A percentile compares a stretch with the other conserved stretches of the same genome.
Conservation (phyloP, 1,140 invertebrate genomes). For the Apolygus lucorum region DNA sequence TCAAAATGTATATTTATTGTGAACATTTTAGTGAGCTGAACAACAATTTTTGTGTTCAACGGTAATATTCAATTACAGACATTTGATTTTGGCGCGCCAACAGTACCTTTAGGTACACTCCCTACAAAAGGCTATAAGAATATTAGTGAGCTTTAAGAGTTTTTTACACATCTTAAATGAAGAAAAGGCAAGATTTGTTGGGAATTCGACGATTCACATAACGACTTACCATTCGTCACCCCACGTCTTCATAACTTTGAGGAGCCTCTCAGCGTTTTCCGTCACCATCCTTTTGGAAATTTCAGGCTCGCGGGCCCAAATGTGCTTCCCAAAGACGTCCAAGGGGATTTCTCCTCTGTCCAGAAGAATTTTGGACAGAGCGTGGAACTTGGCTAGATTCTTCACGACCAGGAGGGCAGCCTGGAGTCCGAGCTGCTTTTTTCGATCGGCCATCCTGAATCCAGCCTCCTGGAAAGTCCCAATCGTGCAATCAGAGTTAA, state of each 20-base stretch:
- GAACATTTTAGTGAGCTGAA: too few species aligned
- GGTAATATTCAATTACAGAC: too few species aligned
- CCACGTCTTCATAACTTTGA: not conserved
- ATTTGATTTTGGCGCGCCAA: too few species aligned
- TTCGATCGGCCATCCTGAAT: not conserved
- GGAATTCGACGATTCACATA: too few species aligned
- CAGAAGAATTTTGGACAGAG: not conserved
- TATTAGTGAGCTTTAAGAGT: too few species aligned
- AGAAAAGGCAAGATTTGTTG: too few species aligned
- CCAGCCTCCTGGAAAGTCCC: not conserved
- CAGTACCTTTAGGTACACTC: too few species aligned
- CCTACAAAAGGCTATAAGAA: too few species aligned
- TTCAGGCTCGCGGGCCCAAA: not conserved
- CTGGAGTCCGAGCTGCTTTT: not conserved
- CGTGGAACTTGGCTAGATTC: not conserved
- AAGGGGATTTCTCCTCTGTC: not conserved
- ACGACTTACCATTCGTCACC: conserved; percentile 4
- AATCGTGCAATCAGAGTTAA: too few species aligned
- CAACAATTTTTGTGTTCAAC: too few species aligned
- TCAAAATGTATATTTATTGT: not conserved
- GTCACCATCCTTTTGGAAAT: not conserved
- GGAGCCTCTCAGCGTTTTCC: not conserved
- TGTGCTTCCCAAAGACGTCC: not conserved
- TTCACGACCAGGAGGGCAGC: not conserved
- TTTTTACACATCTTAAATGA: too few species aligned